Percentiles rank a stretch among this genome's conserved stretches.
Conservation (phyloP, 2,797 vertebrate species). For the Chaunax sp. region DNA sequence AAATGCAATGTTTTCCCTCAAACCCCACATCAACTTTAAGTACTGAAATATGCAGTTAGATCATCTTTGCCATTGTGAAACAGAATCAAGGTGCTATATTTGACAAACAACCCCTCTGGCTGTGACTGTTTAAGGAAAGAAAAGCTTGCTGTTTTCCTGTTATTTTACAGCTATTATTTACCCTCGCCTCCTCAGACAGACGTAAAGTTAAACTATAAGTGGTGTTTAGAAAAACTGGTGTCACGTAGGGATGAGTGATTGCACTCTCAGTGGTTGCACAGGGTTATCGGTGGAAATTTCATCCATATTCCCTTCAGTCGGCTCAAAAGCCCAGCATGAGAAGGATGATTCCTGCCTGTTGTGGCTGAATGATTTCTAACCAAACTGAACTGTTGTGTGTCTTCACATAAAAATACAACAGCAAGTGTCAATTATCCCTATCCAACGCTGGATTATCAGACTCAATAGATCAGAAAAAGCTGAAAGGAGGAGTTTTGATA, state of each 20-base stretch:
- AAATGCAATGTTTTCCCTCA: slow-evolving; percentile 48
- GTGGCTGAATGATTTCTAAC: slow-evolving; percentile 32
- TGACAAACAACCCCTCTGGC: slow-evolving; percentile 33
- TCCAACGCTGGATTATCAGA: slow-evolving; percentile 9
- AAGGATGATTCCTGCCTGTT: slow-evolving; percentile 4
- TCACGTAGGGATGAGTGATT: slow-evolving; percentile 37
- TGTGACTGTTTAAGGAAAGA: slow-evolving; percentile 9
- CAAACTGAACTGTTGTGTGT: slow-evolving; percentile 16
- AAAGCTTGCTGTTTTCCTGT: slow-evolving; percentile 33
- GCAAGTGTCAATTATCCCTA: slow-evolving; percentile 43
- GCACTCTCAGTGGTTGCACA: slow-evolving; percentile 28
- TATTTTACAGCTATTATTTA: slow-evolving; percentile 57
- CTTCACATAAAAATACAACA: slow-evolving; percentile 27
- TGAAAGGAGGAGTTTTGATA: neutral
- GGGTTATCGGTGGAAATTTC: slow-evolving; percentile 41
- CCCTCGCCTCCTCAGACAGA: slow-evolving; percentile 30
- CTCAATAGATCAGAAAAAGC: slow-evolving; percentile 5
- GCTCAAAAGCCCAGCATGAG: slow-evolving; percentile 18
- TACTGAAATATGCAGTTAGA: slow-evolving; percentile 43
- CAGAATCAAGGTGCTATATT: slow-evolving; percentile 41
- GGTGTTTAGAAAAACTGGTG: slow-evolving; percentile 16
- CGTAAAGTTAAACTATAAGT: slow-evolving; percentile 41
- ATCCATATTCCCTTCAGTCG: slow-evolving; percentile 31
- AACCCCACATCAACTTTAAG: slow-evolving; percentile 40
- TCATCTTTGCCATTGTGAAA: slow-evolving; percentile 35